Conservation (phyloP, 2,888 invertebrate species). For the Acanthococcus lagerstroemiae region DNA sequence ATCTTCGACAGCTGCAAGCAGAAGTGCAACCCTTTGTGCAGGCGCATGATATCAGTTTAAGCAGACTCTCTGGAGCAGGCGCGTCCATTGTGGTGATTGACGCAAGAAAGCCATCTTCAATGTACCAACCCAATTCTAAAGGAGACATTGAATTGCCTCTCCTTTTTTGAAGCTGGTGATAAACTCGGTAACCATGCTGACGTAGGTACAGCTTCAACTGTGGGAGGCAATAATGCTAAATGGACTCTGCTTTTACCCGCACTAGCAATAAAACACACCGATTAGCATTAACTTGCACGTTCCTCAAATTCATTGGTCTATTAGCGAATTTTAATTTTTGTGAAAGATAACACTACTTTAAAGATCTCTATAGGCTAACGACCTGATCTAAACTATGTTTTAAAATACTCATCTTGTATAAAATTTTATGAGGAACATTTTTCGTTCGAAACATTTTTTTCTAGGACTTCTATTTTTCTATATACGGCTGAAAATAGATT, state of each 20-base stretch:
- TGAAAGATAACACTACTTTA: too few species aligned
- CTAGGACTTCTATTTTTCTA: too few species aligned
- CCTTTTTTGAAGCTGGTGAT: slow-evolving; percentile 25
- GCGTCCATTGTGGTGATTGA: background rate
- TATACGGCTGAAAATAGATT: too few species aligned
- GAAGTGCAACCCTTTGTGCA: slow-evolving; percentile 4
- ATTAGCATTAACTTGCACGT: too few species aligned
- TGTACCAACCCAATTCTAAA: slow-evolving; percentile 1
- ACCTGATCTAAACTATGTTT: too few species aligned
- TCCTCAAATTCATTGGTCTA: too few species aligned
- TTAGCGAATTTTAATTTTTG: too few species aligned
- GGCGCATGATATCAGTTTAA: slow-evolving; percentile 16
- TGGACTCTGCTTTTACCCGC: background rate
- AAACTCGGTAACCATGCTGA: slow-evolving; percentile 18
- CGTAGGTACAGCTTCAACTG: slow-evolving; percentile 10
- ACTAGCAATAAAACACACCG: background rate
- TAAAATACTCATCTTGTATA: too few species aligned
- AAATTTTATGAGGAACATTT: too few species aligned
- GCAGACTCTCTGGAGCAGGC: slow-evolving; percentile 6
- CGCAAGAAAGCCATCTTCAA: background rate
- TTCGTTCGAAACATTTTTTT: too few species aligned
- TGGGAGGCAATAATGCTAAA: slow-evolving; percentile 23
- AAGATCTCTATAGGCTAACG: too few species aligned
- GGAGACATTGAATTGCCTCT: background rate
- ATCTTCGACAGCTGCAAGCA: slow-evolving; percentile 7